Percentiles rank a stretch among this genome's conserved stretches.
phyloP scores from a whole-genome alignment of 1,140 invertebrate species.

The Homarus americanus region DNA sequence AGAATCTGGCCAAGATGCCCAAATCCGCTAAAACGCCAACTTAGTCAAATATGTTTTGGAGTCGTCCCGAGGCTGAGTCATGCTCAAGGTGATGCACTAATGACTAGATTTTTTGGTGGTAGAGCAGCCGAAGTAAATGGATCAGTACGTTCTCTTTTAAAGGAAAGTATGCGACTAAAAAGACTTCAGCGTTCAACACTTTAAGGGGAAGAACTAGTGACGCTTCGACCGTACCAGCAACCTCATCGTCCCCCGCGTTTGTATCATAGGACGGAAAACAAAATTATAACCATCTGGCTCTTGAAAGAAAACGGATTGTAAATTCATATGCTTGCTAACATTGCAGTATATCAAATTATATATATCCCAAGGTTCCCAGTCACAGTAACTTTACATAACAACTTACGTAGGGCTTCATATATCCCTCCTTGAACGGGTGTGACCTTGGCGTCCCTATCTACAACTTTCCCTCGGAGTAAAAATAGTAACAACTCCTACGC shows the following conservation, averaged over 20 bases:
- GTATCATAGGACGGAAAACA: neutral
- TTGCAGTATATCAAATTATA: neutral
- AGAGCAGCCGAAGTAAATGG: neutral
- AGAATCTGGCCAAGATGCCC: constrained; percentile 31
- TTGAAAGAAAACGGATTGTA: neutral
- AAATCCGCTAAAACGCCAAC: constrained; percentile 38
- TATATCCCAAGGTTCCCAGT: neutral
- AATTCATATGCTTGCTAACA: neutral
- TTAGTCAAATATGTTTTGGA: constrained; percentile 20
- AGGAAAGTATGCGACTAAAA: neutral
- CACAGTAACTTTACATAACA: neutral
- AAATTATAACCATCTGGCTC: neutral
- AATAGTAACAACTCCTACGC: too few relatives aligned
- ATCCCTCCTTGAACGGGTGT: neutral
- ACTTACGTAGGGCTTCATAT: neutral
- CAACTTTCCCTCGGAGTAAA: too few relatives aligned
- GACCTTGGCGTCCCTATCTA: neutral
- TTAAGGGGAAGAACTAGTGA: neutral
- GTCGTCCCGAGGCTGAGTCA: neutral
- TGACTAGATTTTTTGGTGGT: neutral
- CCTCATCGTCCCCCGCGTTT: neutral
- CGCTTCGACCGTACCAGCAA: neutral
- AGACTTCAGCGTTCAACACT: neutral
- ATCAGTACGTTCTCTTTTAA: neutral
- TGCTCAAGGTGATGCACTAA: neutral